Conservation (phyloP, 2,888 invertebrate species). For the Drosophila sordidula region DNA sequence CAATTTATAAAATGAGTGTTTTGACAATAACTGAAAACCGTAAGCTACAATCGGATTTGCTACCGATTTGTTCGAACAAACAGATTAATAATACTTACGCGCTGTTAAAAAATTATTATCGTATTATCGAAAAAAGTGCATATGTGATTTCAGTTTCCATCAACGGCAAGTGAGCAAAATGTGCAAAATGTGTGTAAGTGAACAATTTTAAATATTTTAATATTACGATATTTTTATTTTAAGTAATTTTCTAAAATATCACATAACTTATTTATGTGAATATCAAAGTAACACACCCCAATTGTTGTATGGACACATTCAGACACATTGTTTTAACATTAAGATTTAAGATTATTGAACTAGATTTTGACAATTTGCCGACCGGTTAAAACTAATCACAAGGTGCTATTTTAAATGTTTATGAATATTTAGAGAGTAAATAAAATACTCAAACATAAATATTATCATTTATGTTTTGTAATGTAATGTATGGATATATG, state of each 20-base stretch:
- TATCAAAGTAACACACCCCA: neutral
- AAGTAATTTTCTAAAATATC: conserved; percentile 35
- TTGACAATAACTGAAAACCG: too few relatives aligned
- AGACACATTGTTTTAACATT: too few relatives aligned
- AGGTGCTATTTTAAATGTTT: conserved; percentile 7
- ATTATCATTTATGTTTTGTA: neutral
- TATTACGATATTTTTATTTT: neutral
- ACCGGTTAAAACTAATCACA: conserved; percentile 28
- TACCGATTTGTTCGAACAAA: too few relatives aligned
- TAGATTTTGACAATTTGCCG: neutral
- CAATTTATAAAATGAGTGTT: too few relatives aligned
- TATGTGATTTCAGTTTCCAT: neutral
- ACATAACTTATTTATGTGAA: conserved; percentile 20
- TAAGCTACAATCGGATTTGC: too few relatives aligned
- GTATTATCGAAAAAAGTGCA: too few relatives aligned
- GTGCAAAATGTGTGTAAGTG: neutral
- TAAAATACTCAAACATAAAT: neutral
- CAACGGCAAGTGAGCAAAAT: neutral
- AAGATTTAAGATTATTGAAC: neutral
- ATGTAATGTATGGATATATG: neutral
- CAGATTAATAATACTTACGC: too few relatives aligned
- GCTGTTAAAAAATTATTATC: too few relatives aligned
- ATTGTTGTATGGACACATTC: neutral
- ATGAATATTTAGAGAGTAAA: neutral
- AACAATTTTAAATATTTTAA: neutral